Conservation (phyloP, 2,113 vertebrate genomes). For the Microcebus jonahi region DNA sequence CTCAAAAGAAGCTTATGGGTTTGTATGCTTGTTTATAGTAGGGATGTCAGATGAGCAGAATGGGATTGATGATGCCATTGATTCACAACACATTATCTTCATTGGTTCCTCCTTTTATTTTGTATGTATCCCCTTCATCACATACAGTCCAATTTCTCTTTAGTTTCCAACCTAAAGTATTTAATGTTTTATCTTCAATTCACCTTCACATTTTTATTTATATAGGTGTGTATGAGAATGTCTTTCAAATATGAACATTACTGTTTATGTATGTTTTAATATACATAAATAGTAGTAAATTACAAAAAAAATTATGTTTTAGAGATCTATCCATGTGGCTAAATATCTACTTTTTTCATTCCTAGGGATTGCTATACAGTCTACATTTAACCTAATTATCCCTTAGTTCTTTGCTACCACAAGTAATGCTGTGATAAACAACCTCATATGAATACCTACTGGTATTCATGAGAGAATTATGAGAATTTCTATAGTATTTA, state of each 20-base stretch:
- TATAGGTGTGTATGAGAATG: background rate
- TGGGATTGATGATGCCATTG: background rate
- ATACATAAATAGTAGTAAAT: background rate
- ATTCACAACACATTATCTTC: background rate
- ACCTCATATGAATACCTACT: background rate
- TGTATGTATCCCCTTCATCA: background rate
- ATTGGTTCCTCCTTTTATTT: background rate
- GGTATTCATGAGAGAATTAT: background rate
- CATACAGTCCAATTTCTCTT: background rate
- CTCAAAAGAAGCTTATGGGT: background rate
- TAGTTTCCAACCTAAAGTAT: background rate
- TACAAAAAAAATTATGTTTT: background rate
- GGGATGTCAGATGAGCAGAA: background rate
- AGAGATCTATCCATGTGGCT: background rate
- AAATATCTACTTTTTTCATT: background rate
- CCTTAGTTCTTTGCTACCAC: background rate
- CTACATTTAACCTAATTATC: background rate
- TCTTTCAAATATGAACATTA: background rate
- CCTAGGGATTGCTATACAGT: background rate
- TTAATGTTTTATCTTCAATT: background rate
- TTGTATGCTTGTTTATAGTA: background rate
- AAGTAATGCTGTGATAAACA: background rate
- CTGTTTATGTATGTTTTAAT: background rate
- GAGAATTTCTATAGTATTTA: background rate
- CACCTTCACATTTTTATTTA: background rate